Base-by-base conservation (phyloP, 2,113 vertebrate species). In the Monopterus albus region DNA sequence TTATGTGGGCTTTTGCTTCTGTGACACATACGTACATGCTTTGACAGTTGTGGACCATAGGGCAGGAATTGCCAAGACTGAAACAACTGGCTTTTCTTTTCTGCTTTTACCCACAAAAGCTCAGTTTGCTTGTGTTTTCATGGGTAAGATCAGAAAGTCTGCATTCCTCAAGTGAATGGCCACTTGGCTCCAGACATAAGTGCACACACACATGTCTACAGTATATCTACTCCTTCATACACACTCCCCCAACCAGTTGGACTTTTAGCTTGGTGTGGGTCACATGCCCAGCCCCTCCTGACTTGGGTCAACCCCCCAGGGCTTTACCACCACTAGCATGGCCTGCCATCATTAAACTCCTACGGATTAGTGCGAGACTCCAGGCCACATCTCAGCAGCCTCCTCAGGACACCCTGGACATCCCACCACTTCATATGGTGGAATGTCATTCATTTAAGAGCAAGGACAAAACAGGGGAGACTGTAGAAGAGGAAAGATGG, bases 301-400 rank as follows among this genome's bases (percentile, higher is more conserved):
- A 86, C 88, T 87, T 79, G 45, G 82, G 84, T 64, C 90, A 84
- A 76, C 77, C 75, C 68, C 25, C 50, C 36, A 88, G 89, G 72
- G 63, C 67, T 83, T 84, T 67, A 72, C 88, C 85, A 63, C 81
- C 63, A 83, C 80, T 84, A 31, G 53, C 59, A 20, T 43, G 75
- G 83, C 67, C 79, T 71, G 55, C 56, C 71, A 81, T 89, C 90
- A 75, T 93, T 92, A 92, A 86, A 88, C 65, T 92, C 57, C 89
- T 36, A 59, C 81, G 85, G 92, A 94, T 94, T 94, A 93, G 86
- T 47, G 63, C 81, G 66, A 84, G 88, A 71, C 90, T 91, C 83
- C 71, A 61, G 77, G 85, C 89, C 91, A 77, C 82, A 82, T 53
- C 53, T 36, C 63, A 73, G 80, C 81, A 84, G 53, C 79, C 75